Evolutionary conservation across 2,113 vertebrate species (phyloP).

Genomic region (Pelobates fuscus): DNA sequence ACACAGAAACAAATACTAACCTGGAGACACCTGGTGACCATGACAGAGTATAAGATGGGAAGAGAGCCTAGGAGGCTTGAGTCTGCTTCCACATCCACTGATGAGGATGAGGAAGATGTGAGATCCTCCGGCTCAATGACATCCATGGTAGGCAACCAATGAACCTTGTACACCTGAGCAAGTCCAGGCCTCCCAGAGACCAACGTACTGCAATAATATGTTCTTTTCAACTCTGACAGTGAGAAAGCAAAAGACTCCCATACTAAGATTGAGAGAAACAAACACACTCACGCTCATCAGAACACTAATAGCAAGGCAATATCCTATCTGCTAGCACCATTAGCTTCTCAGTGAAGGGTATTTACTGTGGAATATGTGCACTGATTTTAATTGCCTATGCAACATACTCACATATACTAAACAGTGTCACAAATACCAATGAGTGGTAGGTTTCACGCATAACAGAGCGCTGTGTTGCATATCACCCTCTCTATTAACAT

Average conservation of each 20-base stretch:
- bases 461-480: no score
- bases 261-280: no score
- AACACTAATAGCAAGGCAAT: no score
- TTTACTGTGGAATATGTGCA: no score
- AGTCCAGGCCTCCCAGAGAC: background rate
- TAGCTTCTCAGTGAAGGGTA: no score
- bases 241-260: background rate
- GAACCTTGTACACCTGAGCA: background rate
- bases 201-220: background rate
- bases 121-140: slow-evolving; percentile 27
- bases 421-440: no score
- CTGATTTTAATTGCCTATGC: no score
- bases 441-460: no score
- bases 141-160: slow-evolving; percentile 2
- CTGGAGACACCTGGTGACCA: slow-evolving; percentile 22
- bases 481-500: no score
- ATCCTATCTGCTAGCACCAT: no score
- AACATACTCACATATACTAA: no score
- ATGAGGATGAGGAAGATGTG: slow-evolving; percentile 4
- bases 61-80: slow-evolving; percentile 2
- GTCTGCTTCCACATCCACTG: slow-evolving; percentile 4
- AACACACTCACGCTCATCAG: no score
- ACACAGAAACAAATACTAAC: slow-evolving; percentile 13
- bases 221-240: background rate
- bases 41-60: slow-evolving; percentile 17